phyloP scores from a whole-genome alignment of 2,797 vertebrate genomes.

The Myripristis murdjan region DNA sequence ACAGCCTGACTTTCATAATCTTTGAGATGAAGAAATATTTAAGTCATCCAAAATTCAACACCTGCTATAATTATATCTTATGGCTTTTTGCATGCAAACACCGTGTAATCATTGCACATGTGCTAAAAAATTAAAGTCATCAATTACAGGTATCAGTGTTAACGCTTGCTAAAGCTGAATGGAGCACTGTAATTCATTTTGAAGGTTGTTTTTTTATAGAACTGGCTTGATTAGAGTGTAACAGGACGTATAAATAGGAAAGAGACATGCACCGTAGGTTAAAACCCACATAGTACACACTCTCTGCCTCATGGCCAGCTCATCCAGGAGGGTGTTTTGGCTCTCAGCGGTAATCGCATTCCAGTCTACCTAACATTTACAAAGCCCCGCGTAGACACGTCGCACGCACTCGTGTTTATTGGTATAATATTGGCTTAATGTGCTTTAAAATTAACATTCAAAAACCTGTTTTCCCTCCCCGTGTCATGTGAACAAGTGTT shows the following conservation, averaged over 20 bases:
- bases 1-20: not conserved
- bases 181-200: too few relatives aligned
- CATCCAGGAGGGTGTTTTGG: not conserved
- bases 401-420: not conserved
- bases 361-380: not conserved
- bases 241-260: not conserved
- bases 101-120: too few relatives aligned
- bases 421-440: slow-evolving; percentile 9
- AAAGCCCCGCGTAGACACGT: not conserved
- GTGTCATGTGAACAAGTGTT: slow-evolving; percentile 2
- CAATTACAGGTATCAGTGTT: too few relatives aligned
- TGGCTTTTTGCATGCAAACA: not conserved
- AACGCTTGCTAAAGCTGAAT: too few relatives aligned
- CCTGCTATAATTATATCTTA: not conserved
- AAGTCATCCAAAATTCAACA: not conserved
- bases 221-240: not conserved
- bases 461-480: not conserved
- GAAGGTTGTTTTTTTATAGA: not conserved
- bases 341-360: not conserved
- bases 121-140: too few relatives aligned
- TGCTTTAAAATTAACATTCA: slow-evolving; percentile 5
- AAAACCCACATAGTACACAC: not conserved
- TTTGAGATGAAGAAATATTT: too few relatives aligned
- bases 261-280: not conserved
- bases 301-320: not conserved